Conservation (phyloP, 2,113 vertebrate genomes). For the Epinephelus fuscoguttatus region DNA sequence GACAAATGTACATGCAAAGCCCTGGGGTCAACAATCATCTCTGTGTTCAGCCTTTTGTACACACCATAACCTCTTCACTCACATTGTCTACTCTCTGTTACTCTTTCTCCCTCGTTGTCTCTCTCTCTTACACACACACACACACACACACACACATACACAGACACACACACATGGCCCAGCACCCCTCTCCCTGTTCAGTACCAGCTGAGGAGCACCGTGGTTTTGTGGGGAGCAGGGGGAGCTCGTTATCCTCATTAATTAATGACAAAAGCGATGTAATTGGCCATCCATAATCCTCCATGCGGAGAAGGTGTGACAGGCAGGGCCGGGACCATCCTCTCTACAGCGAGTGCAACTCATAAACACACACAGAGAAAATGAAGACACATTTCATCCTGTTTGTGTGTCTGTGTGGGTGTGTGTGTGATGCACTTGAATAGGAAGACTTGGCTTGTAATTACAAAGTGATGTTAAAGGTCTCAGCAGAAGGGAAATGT, state of each 20-base stretch:
- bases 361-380: constrained; percentile 78
- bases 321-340: constrained; percentile 77
- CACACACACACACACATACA: constrained; percentile 41
- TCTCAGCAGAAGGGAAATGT: constrained; percentile 7
- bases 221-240: constrained; percentile 80
- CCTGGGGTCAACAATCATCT: constrained; percentile 66
- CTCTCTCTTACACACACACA: constrained; percentile 27
- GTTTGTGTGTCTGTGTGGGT: constrained; percentile 14
- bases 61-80: constrained; percentile 57
- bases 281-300: constrained; percentile 89
- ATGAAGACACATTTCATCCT: constrained; percentile 71
- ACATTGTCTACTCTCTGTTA: constrained; percentile 22
- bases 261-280: constrained; percentile 86
- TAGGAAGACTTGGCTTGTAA: constrained; percentile 15
- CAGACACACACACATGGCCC: constrained; percentile 42
- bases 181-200: constrained; percentile 50
- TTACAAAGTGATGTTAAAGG: constrained; percentile 28
- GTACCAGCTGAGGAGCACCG: constrained; percentile 82
- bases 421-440: constrained; percentile 16
- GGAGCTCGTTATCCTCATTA: constrained; percentile 80
- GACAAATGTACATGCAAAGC: constrained; percentile 68
- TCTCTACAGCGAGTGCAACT: constrained; percentile 66
- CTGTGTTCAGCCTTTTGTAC: constrained; percentile 53
- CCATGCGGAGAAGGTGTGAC: constrained; percentile 84
- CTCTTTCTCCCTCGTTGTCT: constrained; percentile 18